Evolutionary conservation across 2,888 invertebrate genomes (phyloP), one percentile per base, ranked within the genome.

Genomic region (Hyppa rectilinea): DNA sequence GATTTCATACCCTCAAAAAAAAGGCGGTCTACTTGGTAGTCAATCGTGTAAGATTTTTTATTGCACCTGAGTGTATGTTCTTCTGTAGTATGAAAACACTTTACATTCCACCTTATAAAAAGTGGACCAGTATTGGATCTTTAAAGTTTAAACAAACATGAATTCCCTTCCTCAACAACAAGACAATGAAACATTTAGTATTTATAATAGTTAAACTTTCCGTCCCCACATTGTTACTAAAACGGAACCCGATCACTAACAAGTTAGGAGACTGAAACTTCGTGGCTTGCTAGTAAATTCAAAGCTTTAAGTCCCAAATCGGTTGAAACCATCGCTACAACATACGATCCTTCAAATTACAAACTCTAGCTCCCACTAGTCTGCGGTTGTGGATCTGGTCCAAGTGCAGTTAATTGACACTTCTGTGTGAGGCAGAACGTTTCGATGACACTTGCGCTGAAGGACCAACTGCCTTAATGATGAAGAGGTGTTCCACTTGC

Each of bases 381-480:
- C 12, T 43, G 50, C 29, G 58, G 59, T 58, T 20, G 47, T 47
- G 14, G n/a, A 36, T 2, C 17, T 3, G 72, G 4, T 10, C 31
- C 17, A 64, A 56, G 64, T n/a, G 49, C 56, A 56, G 31, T 67
- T 43, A 67, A 68, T 56, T 38, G 38, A 50, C n/a, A 47, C 59
- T 60, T 7, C 14, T 36, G 23, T 20, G 45, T 31, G 40, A 62
- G 23, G 52, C 63, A 52, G 52, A 52, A 56, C 31, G 23, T 36
- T 43, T 7, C 31, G 31, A 76, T 74, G 49, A 45, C 58, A 20
- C 62, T 77, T 43, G 36, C 36, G 31, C 40, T 26, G 23, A 26
- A 58, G 70, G 36, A 49, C n/a, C 26, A 47, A 26, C 60, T 26
- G 26, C 52, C 52, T 53, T 56, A 52, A 76, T 76, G 52, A 38